Percentiles rank a stretch among this genome's conserved stretches.
These are phyloP conservation scores for Toxotes chatareus DNA, from an alignment of 2,113 vertebrate genomes.

Conservation along the genomic window DNA sequence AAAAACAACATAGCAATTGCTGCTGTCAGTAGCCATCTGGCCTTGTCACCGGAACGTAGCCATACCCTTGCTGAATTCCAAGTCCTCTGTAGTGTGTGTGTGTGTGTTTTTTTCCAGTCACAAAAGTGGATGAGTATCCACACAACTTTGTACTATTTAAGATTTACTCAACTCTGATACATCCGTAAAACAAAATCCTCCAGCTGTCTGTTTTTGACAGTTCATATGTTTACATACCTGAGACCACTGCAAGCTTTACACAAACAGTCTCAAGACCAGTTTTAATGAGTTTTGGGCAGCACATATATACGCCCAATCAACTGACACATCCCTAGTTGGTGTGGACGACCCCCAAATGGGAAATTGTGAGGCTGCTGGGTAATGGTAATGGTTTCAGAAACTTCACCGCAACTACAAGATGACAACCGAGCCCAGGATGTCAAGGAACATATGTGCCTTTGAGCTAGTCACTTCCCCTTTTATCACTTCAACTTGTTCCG, in stretches of 20 bases:
- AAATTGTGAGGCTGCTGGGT: background rate
- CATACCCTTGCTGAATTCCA: background rate
- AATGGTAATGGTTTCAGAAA: background rate
- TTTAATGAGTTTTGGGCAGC: background rate
- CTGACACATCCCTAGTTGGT: background rate
- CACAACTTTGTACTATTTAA: background rate
- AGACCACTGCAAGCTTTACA: background rate
- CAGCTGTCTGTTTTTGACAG: background rate
- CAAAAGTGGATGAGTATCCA: too few species aligned
- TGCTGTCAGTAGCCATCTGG: conserved; percentile 19
- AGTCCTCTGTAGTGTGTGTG: background rate
- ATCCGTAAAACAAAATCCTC: too few species aligned
- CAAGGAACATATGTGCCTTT: conserved; percentile 28
- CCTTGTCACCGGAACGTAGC: background rate
- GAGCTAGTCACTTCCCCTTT: conserved; percentile 27
- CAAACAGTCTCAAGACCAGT: background rate
- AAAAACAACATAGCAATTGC: background rate
- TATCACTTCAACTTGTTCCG: conserved; percentile 30
- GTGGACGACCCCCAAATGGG: conserved; percentile 3
- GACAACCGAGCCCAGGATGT: conserved; percentile 23
- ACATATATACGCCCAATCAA: background rate
- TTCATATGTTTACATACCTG: background rate
- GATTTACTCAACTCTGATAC: too few species aligned
- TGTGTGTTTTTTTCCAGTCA: too few species aligned
- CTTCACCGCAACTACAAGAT: background rate